Conservation (phyloP, 2,113 vertebrate genomes). For the Vimba vimba region DNA sequence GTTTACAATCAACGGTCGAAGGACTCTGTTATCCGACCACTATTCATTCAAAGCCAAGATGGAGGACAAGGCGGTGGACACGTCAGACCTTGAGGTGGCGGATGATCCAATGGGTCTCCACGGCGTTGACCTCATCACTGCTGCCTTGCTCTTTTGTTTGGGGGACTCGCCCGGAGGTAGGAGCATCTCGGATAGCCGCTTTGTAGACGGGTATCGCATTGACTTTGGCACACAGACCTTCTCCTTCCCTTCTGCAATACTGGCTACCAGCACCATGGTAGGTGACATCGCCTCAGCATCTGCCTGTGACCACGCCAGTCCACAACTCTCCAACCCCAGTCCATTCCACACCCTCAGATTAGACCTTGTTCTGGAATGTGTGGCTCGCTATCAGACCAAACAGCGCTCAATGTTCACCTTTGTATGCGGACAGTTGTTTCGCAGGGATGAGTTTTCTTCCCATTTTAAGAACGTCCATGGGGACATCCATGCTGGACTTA, state of each 20-base stretch:
- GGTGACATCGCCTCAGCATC: conserved; percentile 97
- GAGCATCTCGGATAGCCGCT: conserved; percentile 94
- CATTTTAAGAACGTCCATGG: conserved; percentile 99
- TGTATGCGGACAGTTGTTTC: conserved; percentile 96
- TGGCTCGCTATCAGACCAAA: conserved; percentile 97
- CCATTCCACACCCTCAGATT: conserved; percentile 97
- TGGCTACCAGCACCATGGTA: conserved; percentile 98
- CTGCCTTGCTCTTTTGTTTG: conserved; percentile 93
- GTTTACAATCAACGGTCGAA: conserved; percentile 83
- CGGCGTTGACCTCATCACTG: conserved; percentile 96
- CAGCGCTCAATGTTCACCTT: conserved; percentile 99
- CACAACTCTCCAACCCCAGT: conserved; percentile 97
- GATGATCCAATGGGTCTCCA: conserved; percentile 98
- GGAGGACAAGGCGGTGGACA: conserved; percentile 97
- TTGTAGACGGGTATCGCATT: conserved; percentile 89
- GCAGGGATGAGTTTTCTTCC: conserved; percentile 95
- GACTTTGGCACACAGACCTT: conserved; percentile 98
- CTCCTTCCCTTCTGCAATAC: conserved; percentile 94
- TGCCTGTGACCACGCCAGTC: conserved; percentile 97
- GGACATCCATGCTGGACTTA: conserved; percentile 97
- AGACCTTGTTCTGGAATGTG: conserved; percentile 96
- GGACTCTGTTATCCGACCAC: conserved; percentile 82
- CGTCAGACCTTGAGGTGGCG: conserved; percentile 90
- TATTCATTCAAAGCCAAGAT: conserved; percentile 86
- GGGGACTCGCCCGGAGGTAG: conserved; percentile 95